Base-by-base conservation (phyloP, 35 echinoderm and acorn worm genomes). In the Chiridota heheva region DNA sequence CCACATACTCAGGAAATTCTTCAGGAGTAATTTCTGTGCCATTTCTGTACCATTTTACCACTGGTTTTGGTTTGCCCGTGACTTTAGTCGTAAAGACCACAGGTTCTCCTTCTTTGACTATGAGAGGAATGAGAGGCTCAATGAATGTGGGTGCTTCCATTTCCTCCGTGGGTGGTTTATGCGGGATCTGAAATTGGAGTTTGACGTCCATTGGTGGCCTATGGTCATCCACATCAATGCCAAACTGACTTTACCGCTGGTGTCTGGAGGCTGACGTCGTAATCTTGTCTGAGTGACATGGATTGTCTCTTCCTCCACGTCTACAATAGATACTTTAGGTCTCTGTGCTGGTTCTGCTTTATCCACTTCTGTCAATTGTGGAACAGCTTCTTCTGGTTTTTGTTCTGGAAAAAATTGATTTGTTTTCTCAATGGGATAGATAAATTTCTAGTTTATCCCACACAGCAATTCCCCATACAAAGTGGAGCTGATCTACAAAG, bases 11-110 rank as follows among this genome's bases (percentile, higher is more conserved):
- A 7, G 90, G 90, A 22, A 70, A 86, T 42, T 93, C 90, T 34
- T 83, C 72, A 35, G 72, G 70, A 0, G 68, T 75, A 27, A 93
- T 82, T 48, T 88, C 85, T 16, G 72, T 82, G 38, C 95, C 85
- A 8, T 91, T 82, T 31, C 85, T 86, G 71, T 81, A 88, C 95
- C 95, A 98, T n/a, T 44, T 77, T 33, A 98, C 67, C 2, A 76
- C 85, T 1, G 95, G 95, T 41, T 69, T 85, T 36, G 95, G 95
- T 26, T 72, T 69, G 7, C 95, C 95, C 0, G 74, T 83, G 40
- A 98, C 81, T 1, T 62, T 56, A 17, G 79, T 86, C 32, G 58
- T 78, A 51, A 98, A 98, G 4, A 55, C 72, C 7, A 89, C 82
- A 13, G 81, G 76, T 7, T 90, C 63, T 18, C 92, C 92, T 70